phyloP scores from a whole-genome alignment of 2,113 vertebrate species.

The Salminus brasiliensis region DNA sequence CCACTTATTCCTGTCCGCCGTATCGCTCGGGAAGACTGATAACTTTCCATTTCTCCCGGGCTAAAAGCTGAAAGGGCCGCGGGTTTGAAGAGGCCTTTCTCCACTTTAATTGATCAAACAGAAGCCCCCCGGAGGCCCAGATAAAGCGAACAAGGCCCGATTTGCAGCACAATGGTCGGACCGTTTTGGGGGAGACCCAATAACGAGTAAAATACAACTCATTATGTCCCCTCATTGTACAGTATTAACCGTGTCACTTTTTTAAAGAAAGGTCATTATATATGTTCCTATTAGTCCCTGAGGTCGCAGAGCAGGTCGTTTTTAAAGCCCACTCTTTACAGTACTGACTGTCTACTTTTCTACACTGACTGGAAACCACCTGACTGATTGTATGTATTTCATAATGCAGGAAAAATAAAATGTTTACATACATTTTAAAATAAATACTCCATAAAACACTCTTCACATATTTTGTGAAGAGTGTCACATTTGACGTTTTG shows the following conservation, averaged over 20 bases:
- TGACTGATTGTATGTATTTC: no score
- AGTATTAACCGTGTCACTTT: conserved; percentile 64
- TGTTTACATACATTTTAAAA: no score
- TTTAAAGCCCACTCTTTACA: conserved; percentile 29
- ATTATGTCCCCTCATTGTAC: conserved; percentile 78
- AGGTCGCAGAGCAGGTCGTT: conserved; percentile 68
- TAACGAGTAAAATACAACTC: conserved; percentile 70
- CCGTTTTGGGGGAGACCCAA: conserved; percentile 70
- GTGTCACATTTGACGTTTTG: no score
- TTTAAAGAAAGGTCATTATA: conserved; percentile 67
- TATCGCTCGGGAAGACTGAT: conserved; percentile 79
- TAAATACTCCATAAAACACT: no score
- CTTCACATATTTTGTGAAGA: no score
- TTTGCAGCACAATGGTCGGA: conserved; percentile 73
- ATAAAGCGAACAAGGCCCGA: conserved; percentile 74
- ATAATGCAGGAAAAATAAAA: no score
- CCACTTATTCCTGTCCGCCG: conserved; percentile 80
- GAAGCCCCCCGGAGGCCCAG: conserved; percentile 73
- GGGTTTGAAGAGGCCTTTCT: conserved; percentile 66
- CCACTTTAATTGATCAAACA: conserved; percentile 82
- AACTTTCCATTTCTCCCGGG: conserved; percentile 81
- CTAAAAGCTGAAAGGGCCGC: conserved; percentile 67
- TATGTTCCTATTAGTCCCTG: conserved; percentile 65
- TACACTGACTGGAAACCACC: not conserved
- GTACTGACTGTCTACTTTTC: not conserved